A percentile compares a stretch with the other conserved stretches of the same genome.
Evolutionary conservation across 1,140 invertebrate species (phyloP).

Genomic region (Temnothorax curvispinosus): DNA sequence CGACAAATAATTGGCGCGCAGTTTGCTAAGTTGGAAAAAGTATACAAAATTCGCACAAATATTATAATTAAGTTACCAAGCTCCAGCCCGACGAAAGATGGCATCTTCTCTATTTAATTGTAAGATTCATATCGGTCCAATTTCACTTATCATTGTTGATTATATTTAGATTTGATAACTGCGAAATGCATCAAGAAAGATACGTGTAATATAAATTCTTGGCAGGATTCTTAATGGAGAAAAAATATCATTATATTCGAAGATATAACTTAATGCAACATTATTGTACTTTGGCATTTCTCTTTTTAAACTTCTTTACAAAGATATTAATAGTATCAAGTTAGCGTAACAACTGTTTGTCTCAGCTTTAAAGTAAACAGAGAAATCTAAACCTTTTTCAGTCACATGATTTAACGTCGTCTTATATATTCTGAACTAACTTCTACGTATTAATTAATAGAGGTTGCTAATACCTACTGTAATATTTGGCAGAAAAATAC

Average conservation of each 20-base stretch:
- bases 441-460: constrained; percentile 39
- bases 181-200: background rate
- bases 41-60: no score
- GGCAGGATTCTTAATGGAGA: background rate
- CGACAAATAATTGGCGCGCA: no score
- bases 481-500: constrained; percentile 73
- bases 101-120: no score
- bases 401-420: background rate
- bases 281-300: constrained; percentile 72
- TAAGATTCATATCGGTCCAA: no score
- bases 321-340: constrained; percentile 64
- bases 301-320: constrained; percentile 62
- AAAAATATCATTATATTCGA: constrained; percentile 32
- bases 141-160: no score
- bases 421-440: constrained; percentile 6
- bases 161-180: constrained; percentile 4
- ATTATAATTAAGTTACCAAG: no score
- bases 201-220: background rate
- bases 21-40: no score
- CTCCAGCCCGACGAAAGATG: no score
- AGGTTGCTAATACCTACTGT: constrained; percentile 51
- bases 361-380: constrained; percentile 39
- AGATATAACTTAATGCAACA: constrained; percentile 66
- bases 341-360: constrained; percentile 51
- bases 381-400: constrained; percentile 19